These are phyloP conservation scores for Agrenia bidenticulata DNA, from an alignment of 2,888 invertebrate species.

Conservation along the genomic window DNA sequence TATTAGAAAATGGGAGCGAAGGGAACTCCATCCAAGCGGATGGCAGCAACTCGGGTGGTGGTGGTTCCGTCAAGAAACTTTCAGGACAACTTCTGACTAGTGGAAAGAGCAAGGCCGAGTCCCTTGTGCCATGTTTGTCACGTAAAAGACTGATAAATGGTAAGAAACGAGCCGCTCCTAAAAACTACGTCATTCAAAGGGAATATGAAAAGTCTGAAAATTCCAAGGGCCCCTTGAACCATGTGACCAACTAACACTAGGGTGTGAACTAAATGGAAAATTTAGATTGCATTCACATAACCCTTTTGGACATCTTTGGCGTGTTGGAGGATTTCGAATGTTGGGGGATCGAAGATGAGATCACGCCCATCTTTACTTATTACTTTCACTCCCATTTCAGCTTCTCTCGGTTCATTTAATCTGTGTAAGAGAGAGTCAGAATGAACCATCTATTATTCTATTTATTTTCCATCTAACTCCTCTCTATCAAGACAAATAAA, in stretches of 20 bases:
- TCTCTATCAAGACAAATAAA: too few relatives aligned
- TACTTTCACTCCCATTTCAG: too few relatives aligned
- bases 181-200: slow-evolving; percentile 12
- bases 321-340: too few relatives aligned
- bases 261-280: neutral
- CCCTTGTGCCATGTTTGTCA: slow-evolving; percentile 41
- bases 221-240: too few relatives aligned
- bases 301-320: neutral
- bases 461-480: too few relatives aligned
- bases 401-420: too few relatives aligned
- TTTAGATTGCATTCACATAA: neutral
- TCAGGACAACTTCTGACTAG: slow-evolving; percentile 18
- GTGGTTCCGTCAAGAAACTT: slow-evolving; percentile 15
- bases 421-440: too few relatives aligned
- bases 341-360: too few relatives aligned
- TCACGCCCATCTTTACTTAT: too few relatives aligned
- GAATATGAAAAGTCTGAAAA: too few relatives aligned
- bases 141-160: slow-evolving; percentile 47
- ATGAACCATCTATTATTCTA: too few relatives aligned
- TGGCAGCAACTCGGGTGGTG: slow-evolving; percentile 38
- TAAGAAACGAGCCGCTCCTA: slow-evolving; percentile 21
- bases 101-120: slow-evolving; percentile 23
- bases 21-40: slow-evolving; percentile 42
- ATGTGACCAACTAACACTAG: too few relatives aligned
- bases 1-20: slow-evolving; percentile 40